These are phyloP conservation scores for Scalopus aquaticus DNA, from an alignment of 2,113 vertebrate species.

Conservation along the genomic window DNA sequence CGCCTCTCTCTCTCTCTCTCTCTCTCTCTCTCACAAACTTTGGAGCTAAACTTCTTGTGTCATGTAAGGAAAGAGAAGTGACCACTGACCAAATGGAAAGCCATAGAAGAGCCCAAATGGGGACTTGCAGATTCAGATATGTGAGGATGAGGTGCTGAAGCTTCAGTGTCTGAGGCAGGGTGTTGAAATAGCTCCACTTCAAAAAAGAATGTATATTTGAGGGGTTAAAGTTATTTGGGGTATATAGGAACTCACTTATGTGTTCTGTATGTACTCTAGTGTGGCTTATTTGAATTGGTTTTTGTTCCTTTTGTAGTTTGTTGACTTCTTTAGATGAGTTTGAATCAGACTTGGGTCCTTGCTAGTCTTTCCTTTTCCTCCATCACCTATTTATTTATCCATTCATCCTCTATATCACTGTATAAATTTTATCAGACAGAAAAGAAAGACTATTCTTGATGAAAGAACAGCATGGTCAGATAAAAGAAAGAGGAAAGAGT, in stretches of 20 bases:
- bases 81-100: conserved; percentile 27
- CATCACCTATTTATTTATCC: neutral
- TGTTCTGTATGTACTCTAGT: neutral
- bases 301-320: conserved; percentile 11
- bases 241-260: neutral
- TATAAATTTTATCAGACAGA: conserved; percentile 26
- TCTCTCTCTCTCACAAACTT: no score
- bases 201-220: neutral
- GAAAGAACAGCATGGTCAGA: neutral
- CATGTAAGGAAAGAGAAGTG: conserved; percentile 52
- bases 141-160: neutral
- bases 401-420: neutral
- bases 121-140: neutral
- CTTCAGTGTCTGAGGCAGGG: neutral
- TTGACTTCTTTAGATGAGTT: neutral
- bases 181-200: neutral
- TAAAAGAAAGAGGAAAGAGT: neutral
- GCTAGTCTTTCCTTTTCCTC: neutral
- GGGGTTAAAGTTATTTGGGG: neutral
- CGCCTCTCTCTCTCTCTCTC: no score
- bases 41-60: neutral
- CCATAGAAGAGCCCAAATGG: neutral
- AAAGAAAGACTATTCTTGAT: neutral
- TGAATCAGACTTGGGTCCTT: neutral
- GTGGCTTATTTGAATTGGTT: neutral